A percentile compares a stretch with the other conserved stretches of the same genome.
phyloP scores from a whole-genome alignment of 2,113 vertebrate genomes.

The Ploceus nigricollis region DNA sequence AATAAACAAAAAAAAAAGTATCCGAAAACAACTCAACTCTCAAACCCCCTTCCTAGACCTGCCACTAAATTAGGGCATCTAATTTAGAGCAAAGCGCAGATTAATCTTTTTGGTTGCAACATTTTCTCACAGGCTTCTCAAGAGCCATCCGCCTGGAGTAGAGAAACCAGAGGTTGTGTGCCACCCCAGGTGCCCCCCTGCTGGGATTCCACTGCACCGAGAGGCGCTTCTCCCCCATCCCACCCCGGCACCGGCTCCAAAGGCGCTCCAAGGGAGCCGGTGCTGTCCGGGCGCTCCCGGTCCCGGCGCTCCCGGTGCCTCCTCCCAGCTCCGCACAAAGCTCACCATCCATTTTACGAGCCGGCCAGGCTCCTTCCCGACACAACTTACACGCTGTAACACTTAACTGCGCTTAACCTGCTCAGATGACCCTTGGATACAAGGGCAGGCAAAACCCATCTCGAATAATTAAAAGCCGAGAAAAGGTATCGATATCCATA shows the following conservation, averaged over 20 bases:
- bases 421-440: neutral
- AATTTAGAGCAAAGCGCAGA: neutral
- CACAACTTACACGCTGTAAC: neutral
- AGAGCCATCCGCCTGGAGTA: neutral
- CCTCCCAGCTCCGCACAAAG: conserved; percentile 1
- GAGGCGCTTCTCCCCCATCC: neutral
- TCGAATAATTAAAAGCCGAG: neutral
- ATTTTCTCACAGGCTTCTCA: neutral
- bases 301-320: neutral
- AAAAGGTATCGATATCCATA: neutral
- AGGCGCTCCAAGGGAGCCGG: neutral
- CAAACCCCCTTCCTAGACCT: neutral
- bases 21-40: neutral
- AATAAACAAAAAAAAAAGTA: neutral
- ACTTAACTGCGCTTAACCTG: neutral
- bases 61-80: neutral
- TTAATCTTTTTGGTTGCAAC: neutral
- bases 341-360: conserved; percentile 26
- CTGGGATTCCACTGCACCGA: accelerated
- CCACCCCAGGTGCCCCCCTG: neutral
- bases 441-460: neutral
- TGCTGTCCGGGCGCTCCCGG: neutral
- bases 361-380: neutral
- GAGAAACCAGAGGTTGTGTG: neutral
- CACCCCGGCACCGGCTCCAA: neutral